Evolutionary conservation across 1,140 invertebrate species (phyloP), one percentile per base, ranked within the genome.

Genomic region (Drosophila aff.): DNA sequence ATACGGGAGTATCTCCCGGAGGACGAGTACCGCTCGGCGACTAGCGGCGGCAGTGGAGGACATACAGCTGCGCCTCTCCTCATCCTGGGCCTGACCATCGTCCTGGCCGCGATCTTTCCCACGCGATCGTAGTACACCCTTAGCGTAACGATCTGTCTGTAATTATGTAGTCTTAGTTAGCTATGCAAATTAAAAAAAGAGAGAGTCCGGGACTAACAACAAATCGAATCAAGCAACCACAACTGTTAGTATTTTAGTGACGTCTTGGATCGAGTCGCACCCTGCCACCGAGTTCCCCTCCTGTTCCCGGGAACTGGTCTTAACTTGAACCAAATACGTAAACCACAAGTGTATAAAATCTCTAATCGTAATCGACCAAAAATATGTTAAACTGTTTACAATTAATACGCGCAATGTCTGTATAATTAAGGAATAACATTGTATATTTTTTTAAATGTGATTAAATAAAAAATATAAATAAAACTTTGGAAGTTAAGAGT

Each of bases 1-100:
- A 94, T 97, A 93, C 94, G 95, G 60, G 95, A 95, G 83, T 92
- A 93, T 65, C 43, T 89, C 65, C 80, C 91, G 11, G 89, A 92
- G 76, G 91, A 92, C 21, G 90, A 92, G 50, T 93, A 93, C 33
- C 87, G 89, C 65, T 86, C 82, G 26, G 85, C 85, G 16, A 79
- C 61, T n/a, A 53, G 23, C 1, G 63, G 57, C 44, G 50, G 28
- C 15, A 50, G 28, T 8, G 44, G 15, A 16, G 46, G 44, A n/a
- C 44, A 57, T 16, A 44, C n/a, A 28, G 50, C 61, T 7, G 16
- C 53, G 8, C 55, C 38, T 6, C 9, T 64, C 26, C n/a, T 80
- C 23, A 15, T 52, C 4, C 21, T 79, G 18, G 9, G 21, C 13
- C 23, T 77, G 6, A 13, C 71, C 38, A 69, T 80, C 7, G 8